Evolutionary conservation across 2,888 invertebrate genomes (phyloP).

Genomic region (Altica lythri): DNA sequence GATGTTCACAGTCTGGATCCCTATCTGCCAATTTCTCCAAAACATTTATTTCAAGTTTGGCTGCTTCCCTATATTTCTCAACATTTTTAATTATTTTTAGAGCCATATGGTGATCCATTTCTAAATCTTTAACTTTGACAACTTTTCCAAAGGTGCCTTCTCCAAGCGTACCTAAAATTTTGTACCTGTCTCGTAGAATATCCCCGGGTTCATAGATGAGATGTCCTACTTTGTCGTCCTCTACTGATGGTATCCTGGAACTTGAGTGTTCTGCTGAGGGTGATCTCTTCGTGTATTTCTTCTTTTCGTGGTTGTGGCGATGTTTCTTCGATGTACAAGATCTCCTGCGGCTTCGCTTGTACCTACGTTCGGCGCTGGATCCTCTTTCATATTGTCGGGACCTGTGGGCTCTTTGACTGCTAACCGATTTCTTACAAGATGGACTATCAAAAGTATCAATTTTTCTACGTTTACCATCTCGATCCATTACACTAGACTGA

Average conservation of each 20-base stretch:
- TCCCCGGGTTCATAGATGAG: slow-evolving; percentile 99
- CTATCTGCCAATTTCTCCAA: slow-evolving; percentile 93
- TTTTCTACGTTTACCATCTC: slow-evolving; percentile 74
- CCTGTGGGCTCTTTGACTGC: slow-evolving; percentile 65
- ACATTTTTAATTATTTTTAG: slow-evolving; percentile 99
- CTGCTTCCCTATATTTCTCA: slow-evolving; percentile 98
- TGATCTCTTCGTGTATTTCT: slow-evolving; percentile 57
- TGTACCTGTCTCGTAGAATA: slow-evolving; percentile 99
- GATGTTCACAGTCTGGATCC: slow-evolving; percentile 91
- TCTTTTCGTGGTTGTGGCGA: slow-evolving; percentile 52
- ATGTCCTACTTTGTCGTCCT: slow-evolving; percentile 99
- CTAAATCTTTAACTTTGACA: slow-evolving; percentile 96
- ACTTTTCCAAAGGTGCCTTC: slow-evolving; percentile 99
- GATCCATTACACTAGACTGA: slow-evolving; percentile 67
- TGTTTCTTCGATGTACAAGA: slow-evolving; percentile 80
- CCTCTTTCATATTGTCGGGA: slow-evolving; percentile 71
- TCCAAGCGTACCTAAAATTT: slow-evolving; percentile 97
- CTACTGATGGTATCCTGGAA: slow-evolving; percentile 89
- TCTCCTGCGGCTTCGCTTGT: slow-evolving; percentile 83
- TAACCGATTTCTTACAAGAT: slow-evolving; percentile 61
- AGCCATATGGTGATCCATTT: slow-evolving; percentile 93
- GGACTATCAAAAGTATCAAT: slow-evolving; percentile 67
- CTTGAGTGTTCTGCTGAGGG: slow-evolving; percentile 67
- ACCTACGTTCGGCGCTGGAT: slow-evolving; percentile 79
- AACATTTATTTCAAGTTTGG: slow-evolving; percentile 98